Percentiles rank a stretch among this genome's conserved stretches.
Evolutionary conservation across 2,113 vertebrate species (phyloP).

Genomic region (Phyllopteryx taeniolatus): DNA sequence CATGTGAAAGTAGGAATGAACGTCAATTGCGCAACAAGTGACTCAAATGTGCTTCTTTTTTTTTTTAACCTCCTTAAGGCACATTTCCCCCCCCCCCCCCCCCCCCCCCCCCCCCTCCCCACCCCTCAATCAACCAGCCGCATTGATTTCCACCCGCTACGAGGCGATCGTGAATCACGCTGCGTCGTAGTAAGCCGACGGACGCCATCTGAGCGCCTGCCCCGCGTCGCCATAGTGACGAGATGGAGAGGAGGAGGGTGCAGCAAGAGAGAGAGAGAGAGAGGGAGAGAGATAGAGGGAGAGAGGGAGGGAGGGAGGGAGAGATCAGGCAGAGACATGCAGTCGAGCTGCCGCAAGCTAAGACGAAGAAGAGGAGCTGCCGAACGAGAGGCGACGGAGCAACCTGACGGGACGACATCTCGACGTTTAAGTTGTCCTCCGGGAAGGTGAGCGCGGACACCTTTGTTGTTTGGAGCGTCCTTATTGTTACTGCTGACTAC

Average conservation of each 20-base stretch:
- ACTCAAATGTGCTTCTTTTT: background rate
- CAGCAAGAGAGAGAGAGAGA: conserved; percentile 29
- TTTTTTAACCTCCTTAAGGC: background rate
- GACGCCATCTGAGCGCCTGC: conserved; percentile 49
- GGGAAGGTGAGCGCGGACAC: background rate
- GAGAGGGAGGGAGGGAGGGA: conserved; percentile 27
- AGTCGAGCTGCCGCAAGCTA: conserved; percentile 68
- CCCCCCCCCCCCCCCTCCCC: background rate
- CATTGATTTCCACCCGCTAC: background rate
- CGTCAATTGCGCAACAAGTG: background rate
- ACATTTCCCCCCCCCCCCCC: background rate
- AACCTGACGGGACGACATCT: background rate
- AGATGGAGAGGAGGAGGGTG: conserved; percentile 43
- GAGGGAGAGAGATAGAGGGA: conserved; percentile 31
- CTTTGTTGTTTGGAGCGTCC: background rate
- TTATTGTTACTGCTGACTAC: background rate
- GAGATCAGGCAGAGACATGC: conserved; percentile 69
- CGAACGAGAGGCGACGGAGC: conserved; percentile 54
- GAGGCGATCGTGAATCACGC: conserved; percentile 6
- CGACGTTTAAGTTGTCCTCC: background rate
- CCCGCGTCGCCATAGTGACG: conserved; percentile 76
- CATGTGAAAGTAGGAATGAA: background rate
- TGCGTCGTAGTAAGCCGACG: conserved; percentile 15
- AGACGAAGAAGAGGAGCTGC: conserved; percentile 67
- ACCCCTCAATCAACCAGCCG: background rate